Evolutionary conservation across 1,140 invertebrate genomes (phyloP).

Genomic region (Apis mellifera): Amel_HAv3.1 CM009936.2:9605501-9606000

Average conservation of each 20-base stretch:
- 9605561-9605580: slow-evolving; percentile 45
- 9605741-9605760: slow-evolving; percentile 47
- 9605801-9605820: slow-evolving; percentile 28
- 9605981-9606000: too few species aligned
- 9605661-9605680: slow-evolving; percentile 56
- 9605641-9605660: slow-evolving; percentile 20
- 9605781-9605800: neutral
- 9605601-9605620: slow-evolving; percentile 58
- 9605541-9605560: neutral
- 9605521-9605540: too few species aligned
- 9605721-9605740: slow-evolving; percentile 45
- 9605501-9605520: neutral
- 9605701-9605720: neutral
- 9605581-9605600: slow-evolving; percentile 54
- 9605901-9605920: neutral
- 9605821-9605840: slow-evolving; percentile 16
- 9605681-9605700: slow-evolving; percentile 44
- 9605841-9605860: neutral
- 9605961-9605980: neutral
- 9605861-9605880: slow-evolving; percentile 10
- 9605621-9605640: slow-evolving; percentile 55
- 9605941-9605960: neutral
- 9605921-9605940: too few species aligned
- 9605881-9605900: neutral
- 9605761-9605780: slow-evolving; percentile 53